Evolutionary conservation across 1,140 invertebrate species (phyloP), one percentile per base, ranked within the genome.

Genomic region (Harlomillsia oculata): DNA sequence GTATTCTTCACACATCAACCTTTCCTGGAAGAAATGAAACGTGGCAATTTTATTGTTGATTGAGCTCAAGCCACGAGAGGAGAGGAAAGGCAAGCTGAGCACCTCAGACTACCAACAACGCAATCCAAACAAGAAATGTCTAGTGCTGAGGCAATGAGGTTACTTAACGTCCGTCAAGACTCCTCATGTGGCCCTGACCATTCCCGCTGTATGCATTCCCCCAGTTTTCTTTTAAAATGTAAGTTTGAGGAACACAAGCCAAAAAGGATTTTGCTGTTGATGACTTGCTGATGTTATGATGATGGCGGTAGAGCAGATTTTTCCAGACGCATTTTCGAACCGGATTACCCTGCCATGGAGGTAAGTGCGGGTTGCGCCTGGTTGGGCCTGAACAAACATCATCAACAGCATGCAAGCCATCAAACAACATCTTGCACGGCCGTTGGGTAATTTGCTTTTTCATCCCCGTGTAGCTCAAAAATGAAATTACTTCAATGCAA

Each of bases 361-460:
- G 29, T 20, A 28, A n/a, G 28, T 34, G 45, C 20, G 29, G 25
- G 18, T 45, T 45, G 41, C 5, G 26, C 5, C 9, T 43, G 43
- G 29, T 26, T 26, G 6, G 14, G 32, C 32, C 45, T 48, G 45
- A 48, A 34, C 45, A 48, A 48, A 48, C 45, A 48, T 48, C 25
- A 29, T 45, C 29, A 48, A 48, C 45, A 48, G 36, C 45, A 48
- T 48, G 45, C 45, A 48, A 48, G 32, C n/a, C 32, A n/a, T 9
- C 32, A n/a, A 48, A 48, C 45, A 48, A 48, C 45, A 48, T 48
- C 45, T 48, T 48, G 45, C 45, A 48, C n/a, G n/a, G n/a, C n/a
- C n/a, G n/a, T n/a, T n/a, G n/a, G n/a, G n/a, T n/a, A n/a, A n/a
- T n/a, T n/a, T n/a, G n/a, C n/a, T n/a, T n/a, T n/a, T n/a, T n/a